Conservation (phyloP, 2,797 vertebrate species). For the Notolabrus celidotus region DNA sequence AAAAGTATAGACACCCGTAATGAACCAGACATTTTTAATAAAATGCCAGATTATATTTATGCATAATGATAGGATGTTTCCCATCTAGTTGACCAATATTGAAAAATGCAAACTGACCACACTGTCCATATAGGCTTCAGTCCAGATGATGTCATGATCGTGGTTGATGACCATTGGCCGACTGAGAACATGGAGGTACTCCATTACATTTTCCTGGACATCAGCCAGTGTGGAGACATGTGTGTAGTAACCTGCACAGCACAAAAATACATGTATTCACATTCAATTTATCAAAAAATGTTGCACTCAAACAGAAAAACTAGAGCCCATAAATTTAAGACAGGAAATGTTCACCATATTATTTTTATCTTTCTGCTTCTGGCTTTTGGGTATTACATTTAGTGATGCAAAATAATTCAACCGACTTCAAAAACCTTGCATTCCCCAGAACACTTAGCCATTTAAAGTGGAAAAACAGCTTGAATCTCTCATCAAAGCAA, state of each 20-base stretch:
- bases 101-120: slow-evolving; percentile 84
- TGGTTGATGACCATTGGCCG: slow-evolving; percentile 98
- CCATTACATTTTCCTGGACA: slow-evolving; percentile 98
- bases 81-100: background rate
- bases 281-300: background rate
- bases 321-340: background rate
- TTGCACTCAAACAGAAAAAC: slow-evolving; percentile 16
- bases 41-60: too few species aligned
- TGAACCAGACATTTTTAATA: too few species aligned
- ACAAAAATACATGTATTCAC: slow-evolving; percentile 24
- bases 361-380: slow-evolving; percentile 41
- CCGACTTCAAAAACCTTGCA: slow-evolving; percentile 46
- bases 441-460: slow-evolving; percentile 28
- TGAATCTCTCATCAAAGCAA: slow-evolving; percentile 28
- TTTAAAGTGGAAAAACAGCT: slow-evolving; percentile 32
- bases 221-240: slow-evolving; percentile 96
- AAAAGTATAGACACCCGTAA: background rate
- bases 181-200: slow-evolving; percentile 96
- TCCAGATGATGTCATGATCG: slow-evolving; percentile 97
- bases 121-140: slow-evolving; percentile 96
- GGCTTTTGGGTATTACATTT: slow-evolving; percentile 33
- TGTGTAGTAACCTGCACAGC: slow-evolving; percentile 92
- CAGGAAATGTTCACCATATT: slow-evolving; percentile 16
- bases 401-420: slow-evolving; percentile 46
- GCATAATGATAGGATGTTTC: too few species aligned